Evolutionary conservation across 2,113 vertebrate species (phyloP), one percentile per base, ranked within the genome.

Genomic region (Girardinichthys multiradiatus): DNA sequence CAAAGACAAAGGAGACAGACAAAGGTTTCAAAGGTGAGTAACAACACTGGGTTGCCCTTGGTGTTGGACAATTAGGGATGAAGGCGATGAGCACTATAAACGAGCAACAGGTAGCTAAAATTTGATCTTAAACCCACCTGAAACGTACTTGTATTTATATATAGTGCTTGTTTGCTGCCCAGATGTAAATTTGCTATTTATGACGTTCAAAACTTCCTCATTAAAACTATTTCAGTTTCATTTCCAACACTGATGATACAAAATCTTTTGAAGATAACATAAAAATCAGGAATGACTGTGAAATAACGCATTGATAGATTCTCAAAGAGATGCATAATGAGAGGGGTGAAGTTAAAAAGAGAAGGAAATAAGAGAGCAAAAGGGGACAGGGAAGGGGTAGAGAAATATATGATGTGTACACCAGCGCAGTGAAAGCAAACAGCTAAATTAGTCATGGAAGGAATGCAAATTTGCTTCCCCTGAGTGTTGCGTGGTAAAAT

Each of bases 391-490:
- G 57, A 45, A 61, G 45, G 37, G 81, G 77, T 63, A 74, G 67
- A 80, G 77, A 79, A 81, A 88, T 80, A 80, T 82, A 85, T 70
- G 76, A 72, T 81, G 87, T 91, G 87, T 86, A 89, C 78, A 89
- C 84, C 76, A 74, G 60, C 76, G 80, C 82, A 76, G 87, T 92
- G 89, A 91, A 91, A 89, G 79, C 86, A 91, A 91, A 91, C 86
- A 91, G 89, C 80, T 87, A 91, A 91, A 90, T 88, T 90, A 87
- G 79, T 90, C 87, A 82, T 86, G 73, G 83, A 91, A 83, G 79
- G 24, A 68, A 92, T 90, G 90, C 88, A 89, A 90, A 92, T 93
- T 86, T 86, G 73, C 84, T 86, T 84, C 90, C 91, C 90, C 89
- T 85, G 87, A 89, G 82, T 77, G 83, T 87, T 80, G 77, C 72